Percentiles rank a stretch among this genome's conserved stretches.
Evolutionary conservation across 2,888 invertebrate genomes (phyloP).

Genomic region (Mesorhabditis spiculigera): DNA sequence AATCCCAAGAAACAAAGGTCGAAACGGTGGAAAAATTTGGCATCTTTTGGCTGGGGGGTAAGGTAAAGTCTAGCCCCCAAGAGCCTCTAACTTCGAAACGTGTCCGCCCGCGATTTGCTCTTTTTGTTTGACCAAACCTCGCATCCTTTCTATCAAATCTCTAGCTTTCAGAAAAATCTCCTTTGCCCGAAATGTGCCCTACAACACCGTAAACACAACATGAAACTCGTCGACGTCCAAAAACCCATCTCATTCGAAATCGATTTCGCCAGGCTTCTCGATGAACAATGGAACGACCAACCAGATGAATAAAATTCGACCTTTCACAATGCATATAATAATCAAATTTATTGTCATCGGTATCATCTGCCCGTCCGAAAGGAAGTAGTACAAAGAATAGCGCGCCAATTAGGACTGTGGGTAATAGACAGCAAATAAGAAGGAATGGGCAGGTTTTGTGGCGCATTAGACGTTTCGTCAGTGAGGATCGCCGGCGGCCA

Average conservation of each 20-base stretch:
- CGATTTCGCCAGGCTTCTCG: background rate
- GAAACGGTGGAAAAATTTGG: too few species aligned
- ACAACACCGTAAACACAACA: background rate
- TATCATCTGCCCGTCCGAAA: background rate
- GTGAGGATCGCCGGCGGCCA: background rate
- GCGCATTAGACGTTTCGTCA: background rate
- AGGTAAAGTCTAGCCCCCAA: too few species aligned
- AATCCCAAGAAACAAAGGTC: too few species aligned
- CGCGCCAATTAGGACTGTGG: background rate
- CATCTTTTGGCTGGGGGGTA: too few species aligned
- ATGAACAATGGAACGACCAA: background rate
- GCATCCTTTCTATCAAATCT: too few species aligned
- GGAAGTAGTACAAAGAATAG: background rate
- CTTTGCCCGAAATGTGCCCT: constrained; percentile 2
- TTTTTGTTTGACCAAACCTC: too few species aligned
- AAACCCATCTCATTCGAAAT: background rate
- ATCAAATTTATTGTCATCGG: constrained; percentile 5
- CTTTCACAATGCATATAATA: background rate
- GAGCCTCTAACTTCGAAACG: too few species aligned
- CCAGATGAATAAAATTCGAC: background rate
- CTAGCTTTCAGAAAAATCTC: background rate
- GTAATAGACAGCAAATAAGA: background rate
- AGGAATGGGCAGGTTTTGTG: constrained; percentile 4
- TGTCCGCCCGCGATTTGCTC: too few species aligned
- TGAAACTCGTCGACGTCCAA: constrained; percentile 4